Evolutionary conservation across 30 jellyfish, hydroid and myxozoan species (phyloP), one percentile per base, ranked within the genome.

Genomic region (Pseudorhiza aurosa): DNA sequence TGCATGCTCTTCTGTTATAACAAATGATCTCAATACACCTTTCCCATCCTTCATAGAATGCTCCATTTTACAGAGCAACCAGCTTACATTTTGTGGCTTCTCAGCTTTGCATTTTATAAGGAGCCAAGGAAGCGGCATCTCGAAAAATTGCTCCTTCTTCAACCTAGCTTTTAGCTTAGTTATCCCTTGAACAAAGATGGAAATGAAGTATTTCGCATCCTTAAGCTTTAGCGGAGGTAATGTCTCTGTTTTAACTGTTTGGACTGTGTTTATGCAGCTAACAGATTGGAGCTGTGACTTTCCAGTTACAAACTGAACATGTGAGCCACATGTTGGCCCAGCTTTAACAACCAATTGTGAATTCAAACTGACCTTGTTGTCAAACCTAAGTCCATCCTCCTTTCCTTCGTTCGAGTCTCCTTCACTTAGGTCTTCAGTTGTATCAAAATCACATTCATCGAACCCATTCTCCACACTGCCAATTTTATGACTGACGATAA

Each of bases 41-140:
- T 24, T 37, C 3, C 65, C 65, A 49, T 71, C 87, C 11, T 53
- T 59, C 18, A 22, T 35, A 39, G 18, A 58, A 19, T 37, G 27
- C 45, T 69, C 82, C 51, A 83, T 37, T n/a, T 31, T 46, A 27
- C 81, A 83, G 57, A 64, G 70, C 33, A 83, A 44, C 95, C 95
- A 83, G 26, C 80, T 15, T 14, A 83, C 56, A 21, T 22, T 30
- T 72, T 83, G 81, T 6, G 95, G 95, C 19, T 21, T 21, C 24
- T 58, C 74, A 17, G 57, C 28, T 7, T 57, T 82, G 44, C 95
- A 83, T 33, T 83, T 83, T 4, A 83, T 28, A 27, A 83, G 65
- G n/a, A 83, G 71, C 85, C 81, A 70, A 0, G 95, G 95, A 0
- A 83, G 37, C 11, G 12, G 14, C 43, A 77, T 11, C 10, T 44